Evolutionary conservation across 2,113 vertebrate species (phyloP).

Genomic region (Tursiops truncatus): DNA sequence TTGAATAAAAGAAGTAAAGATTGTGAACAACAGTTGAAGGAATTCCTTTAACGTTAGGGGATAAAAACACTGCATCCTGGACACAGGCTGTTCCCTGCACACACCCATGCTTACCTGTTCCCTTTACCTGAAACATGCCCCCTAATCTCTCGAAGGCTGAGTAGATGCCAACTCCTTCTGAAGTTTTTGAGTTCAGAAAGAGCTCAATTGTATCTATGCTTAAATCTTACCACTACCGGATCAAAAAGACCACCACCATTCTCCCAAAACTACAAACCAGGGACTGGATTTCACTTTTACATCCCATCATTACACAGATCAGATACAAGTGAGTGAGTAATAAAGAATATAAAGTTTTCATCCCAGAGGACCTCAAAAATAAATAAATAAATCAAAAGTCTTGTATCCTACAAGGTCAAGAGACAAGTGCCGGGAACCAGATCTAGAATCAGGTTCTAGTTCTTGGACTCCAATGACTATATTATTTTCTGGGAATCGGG

Average conservation of each 20-base stretch:
- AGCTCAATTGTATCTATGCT: background rate
- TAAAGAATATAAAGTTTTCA: background rate
- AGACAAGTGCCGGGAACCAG: background rate
- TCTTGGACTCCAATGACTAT: background rate
- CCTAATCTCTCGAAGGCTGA: background rate
- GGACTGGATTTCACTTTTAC: background rate
- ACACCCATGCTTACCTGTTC: background rate
- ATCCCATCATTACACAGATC: background rate
- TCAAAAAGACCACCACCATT: background rate
- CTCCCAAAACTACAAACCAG: background rate
- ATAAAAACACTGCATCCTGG: background rate
- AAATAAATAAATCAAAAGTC: background rate
- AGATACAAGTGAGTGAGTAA: background rate
- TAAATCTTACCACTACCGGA: background rate
- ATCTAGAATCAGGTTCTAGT: background rate
- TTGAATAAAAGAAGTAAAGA: background rate
- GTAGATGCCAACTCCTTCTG: background rate
- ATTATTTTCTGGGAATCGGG: background rate
- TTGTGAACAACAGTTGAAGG: background rate
- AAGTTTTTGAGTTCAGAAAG: background rate
- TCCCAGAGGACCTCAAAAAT: background rate
- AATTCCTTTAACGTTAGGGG: background rate
- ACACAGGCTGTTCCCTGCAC: too few species aligned
- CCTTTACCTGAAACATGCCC: background rate
- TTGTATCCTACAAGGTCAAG: background rate